A percentile compares a stretch with the other conserved stretches of the same genome.
These are phyloP conservation scores for Drosophila cardini DNA, from an alignment of 1,140 invertebrate species.

Conservation along the genomic window DNA sequence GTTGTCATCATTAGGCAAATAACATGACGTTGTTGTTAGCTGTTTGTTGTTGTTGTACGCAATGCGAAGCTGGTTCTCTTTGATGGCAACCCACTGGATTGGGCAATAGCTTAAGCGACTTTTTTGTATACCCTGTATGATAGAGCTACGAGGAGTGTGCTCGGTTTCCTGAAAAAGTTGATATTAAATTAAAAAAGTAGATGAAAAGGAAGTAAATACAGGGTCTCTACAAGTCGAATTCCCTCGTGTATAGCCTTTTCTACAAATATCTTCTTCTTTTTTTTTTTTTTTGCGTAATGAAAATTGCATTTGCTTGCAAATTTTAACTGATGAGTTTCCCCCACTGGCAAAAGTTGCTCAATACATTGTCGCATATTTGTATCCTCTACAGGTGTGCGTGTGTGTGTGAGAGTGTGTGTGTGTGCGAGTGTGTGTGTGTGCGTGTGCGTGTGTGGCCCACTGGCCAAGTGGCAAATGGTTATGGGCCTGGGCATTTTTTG, in stretches of 20 bases:
- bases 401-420: constrained; percentile 15
- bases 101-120: constrained; percentile 15
- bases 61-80: constrained; percentile 1
- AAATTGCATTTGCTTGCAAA: constrained; percentile 39
- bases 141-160: too few species aligned
- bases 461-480: constrained; percentile 43
- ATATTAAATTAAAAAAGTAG: too few species aligned
- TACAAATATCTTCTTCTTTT: background rate
- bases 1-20: constrained; percentile 54
- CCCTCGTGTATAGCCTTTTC: too few species aligned
- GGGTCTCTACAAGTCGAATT: too few species aligned
- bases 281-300: constrained; percentile 43
- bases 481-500: constrained; percentile 5
- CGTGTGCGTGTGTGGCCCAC: constrained; percentile 34
- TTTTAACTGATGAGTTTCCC: constrained; percentile 23
- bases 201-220: too few species aligned
- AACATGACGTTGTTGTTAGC: background rate
- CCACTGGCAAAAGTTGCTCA: constrained; percentile 26
- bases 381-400: background rate
- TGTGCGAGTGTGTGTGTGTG: constrained; percentile 23
- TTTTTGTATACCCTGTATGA: background rate
- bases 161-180: too few species aligned
- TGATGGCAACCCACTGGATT: constrained; percentile 22
- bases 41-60: constrained; percentile 5
- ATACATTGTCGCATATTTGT: constrained; percentile 37